Conservation (phyloP, 2,113 vertebrate species). For the cattle (Bos taurus) region ARS-UCD2.0 NC_037343.1:11577001-11577500, state of each 20-base stretch:
- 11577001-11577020: neutral
- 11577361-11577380: neutral
- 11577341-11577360: neutral
- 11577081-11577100: neutral
- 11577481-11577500: neutral
- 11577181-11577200: neutral
- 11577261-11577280: neutral
- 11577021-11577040: neutral
- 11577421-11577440: neutral
- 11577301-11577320: neutral
- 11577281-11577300: neutral
- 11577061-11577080: neutral
- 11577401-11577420: neutral
- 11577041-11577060: neutral
- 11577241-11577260: neutral
- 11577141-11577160: neutral
- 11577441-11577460: neutral
- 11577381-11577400: neutral
- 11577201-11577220: neutral
- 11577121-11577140: neutral
- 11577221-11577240: neutral
- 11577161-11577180: neutral
- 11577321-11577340: neutral
- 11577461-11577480: neutral
- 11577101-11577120: neutral